Percentiles rank a stretch among this genome's conserved stretches.
Conservation (phyloP, 2,888 invertebrate genomes). For the Pantelozetes paolii region DNA sequence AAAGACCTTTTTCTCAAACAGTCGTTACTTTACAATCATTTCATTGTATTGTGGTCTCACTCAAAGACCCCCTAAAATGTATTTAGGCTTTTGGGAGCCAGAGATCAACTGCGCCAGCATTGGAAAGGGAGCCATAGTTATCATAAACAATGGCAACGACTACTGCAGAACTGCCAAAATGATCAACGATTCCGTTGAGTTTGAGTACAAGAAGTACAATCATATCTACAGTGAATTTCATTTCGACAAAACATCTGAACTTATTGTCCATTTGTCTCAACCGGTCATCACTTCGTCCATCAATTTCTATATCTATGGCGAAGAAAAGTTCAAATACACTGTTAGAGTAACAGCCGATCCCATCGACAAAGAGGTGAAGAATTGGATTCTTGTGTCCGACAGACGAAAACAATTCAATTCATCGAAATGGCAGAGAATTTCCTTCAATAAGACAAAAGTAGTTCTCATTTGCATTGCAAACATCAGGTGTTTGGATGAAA, state of each 20-base stretch:
- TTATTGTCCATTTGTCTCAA: constrained; percentile 26
- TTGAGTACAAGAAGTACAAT: constrained; percentile 26
- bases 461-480: constrained; percentile 8
- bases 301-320: constrained; percentile 16
- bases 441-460: constrained; percentile 7
- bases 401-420: neutral
- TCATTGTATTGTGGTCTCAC: neutral
- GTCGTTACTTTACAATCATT: neutral
- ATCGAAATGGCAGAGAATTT: constrained; percentile 8
- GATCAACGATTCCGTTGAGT: constrained; percentile 26
- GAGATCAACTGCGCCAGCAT: neutral
- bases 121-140: constrained; percentile 15
- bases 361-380: constrained; percentile 1
- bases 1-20: constrained; percentile 4
- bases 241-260: constrained; percentile 5
- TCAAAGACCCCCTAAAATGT: neutral
- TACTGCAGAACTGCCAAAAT: constrained; percentile 24
- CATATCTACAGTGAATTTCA: constrained; percentile 29
- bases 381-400: constrained; percentile 8
- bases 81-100: constrained; percentile 19
- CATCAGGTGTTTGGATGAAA: constrained; percentile 19
- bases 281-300: constrained; percentile 30
- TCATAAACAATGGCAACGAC: constrained; percentile 20
- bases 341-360: neutral
- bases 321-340: constrained; percentile 26